phyloP scores from a whole-genome alignment of 2,113 vertebrate genomes.

The Podarcis raffonei region DNA sequence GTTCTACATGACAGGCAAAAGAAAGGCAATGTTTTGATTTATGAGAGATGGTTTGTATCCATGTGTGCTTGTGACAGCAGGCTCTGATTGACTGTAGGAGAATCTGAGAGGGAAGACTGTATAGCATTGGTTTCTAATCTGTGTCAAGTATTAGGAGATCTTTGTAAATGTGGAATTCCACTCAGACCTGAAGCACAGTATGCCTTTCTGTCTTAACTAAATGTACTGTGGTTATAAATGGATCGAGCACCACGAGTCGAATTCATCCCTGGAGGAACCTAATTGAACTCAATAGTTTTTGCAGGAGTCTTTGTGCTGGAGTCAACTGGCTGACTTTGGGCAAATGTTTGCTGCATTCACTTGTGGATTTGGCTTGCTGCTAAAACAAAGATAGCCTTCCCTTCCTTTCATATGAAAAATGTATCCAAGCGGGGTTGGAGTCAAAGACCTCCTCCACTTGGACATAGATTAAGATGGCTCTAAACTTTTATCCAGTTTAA shows the following conservation, averaged over 20 bases:
- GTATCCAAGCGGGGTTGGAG: constrained; percentile 13
- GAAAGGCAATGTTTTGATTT: background rate
- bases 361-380: constrained; percentile 32
- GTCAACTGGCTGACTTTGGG: constrained; percentile 50
- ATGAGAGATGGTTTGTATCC: background rate
- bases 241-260: constrained; percentile 59
- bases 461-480: constrained; percentile 32
- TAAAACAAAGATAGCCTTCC: constrained; percentile 29
- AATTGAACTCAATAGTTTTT: constrained; percentile 69
- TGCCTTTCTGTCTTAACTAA: constrained; percentile 62
- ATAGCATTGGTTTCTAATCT: constrained; percentile 34
- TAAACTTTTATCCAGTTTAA: constrained; percentile 24
- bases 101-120: constrained; percentile 44
- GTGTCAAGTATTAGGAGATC: constrained; percentile 50
- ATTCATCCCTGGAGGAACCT: constrained; percentile 62
- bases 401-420: constrained; percentile 28
- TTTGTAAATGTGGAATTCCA: constrained; percentile 56
- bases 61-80: constrained; percentile 11
- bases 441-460: constrained; percentile 25
- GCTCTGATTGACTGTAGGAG: constrained; percentile 16
- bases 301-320: constrained; percentile 59
- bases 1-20: background rate
- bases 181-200: constrained; percentile 32
- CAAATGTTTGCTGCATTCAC: constrained; percentile 35
- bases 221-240: constrained; percentile 62